phyloP scores from a whole-genome alignment of 2,888 invertebrate species.

The Stenodera caucasica region DNA sequence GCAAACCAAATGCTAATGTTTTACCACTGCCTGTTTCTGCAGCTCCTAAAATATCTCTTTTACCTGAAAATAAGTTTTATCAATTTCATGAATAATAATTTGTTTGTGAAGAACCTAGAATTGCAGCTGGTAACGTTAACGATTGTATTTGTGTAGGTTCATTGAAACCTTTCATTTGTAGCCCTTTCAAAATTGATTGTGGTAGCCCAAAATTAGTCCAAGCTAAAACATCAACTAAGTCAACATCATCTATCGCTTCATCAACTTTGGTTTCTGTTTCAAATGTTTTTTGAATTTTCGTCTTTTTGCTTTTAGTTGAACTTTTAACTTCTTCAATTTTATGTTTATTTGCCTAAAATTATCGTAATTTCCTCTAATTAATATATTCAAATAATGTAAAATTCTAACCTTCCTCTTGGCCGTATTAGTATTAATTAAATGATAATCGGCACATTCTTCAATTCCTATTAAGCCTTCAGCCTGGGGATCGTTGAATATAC shows the following conservation, averaged over 20 bases:
- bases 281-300: neutral
- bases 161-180: constrained; percentile 75
- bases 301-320: constrained; percentile 27
- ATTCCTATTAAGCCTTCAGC: constrained; percentile 74
- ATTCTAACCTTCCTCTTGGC: neutral
- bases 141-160: constrained; percentile 90
- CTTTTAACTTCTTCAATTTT: neutral
- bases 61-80: constrained; percentile 54
- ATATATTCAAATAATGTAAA: constrained; percentile 35
- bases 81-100: constrained; percentile 8
- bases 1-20: constrained; percentile 96
- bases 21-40: constrained; percentile 99
- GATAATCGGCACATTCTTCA: constrained; percentile 76
- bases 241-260: neutral
- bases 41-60: constrained; percentile 93
- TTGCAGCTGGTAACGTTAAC: constrained; percentile 77
- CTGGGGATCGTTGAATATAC: constrained; percentile 50
- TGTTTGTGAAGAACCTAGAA: constrained; percentile 75
- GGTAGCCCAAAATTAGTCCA: constrained; percentile 75
- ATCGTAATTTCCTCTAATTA: constrained; percentile 32
- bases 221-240: constrained; percentile 58
- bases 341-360: neutral
- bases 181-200: constrained; percentile 68
- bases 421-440: constrained; percentile 51
- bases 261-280: constrained; percentile 19